These are phyloP conservation scores for Mesoclemmys tuberculata DNA, from an alignment of 2,113 vertebrate genomes.

Conservation along the genomic window DNA sequence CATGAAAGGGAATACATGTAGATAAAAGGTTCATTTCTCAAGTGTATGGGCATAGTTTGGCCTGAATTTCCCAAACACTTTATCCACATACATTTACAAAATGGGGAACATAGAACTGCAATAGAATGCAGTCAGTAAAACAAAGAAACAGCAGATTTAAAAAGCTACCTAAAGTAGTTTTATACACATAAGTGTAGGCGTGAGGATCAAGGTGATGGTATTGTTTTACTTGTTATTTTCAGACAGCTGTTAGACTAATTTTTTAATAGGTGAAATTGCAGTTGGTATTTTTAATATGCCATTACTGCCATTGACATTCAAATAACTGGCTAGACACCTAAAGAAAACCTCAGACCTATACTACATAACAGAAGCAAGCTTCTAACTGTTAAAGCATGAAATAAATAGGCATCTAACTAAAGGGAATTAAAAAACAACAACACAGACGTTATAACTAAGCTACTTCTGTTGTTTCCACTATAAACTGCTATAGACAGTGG, in stretches of 20 bases:
- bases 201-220: background rate
- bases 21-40: slow-evolving; percentile 6
- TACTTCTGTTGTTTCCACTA: background rate
- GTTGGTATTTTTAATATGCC: background rate
- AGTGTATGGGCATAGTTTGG: slow-evolving; percentile 21
- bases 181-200: background rate
- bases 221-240: background rate
- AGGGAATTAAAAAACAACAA: background rate
- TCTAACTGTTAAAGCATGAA: slow-evolving; percentile 7
- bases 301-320: background rate
- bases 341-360: background rate
- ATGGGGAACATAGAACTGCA: slow-evolving; percentile 13
- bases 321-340: slow-evolving; percentile 4
- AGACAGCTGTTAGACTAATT: slow-evolving; percentile 23
- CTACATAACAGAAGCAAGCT: background rate
- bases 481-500: background rate
- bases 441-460: background rate
- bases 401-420: background rate
- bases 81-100: background rate
- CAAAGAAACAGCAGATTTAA: background rate
- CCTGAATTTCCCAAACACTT: background rate
- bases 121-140: background rate
- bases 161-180: background rate
- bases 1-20: slow-evolving; percentile 21
- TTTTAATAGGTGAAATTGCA: background rate